Base-by-base conservation (phyloP, 35 echinoderm and acorn worm species). In the Holothuria glaberrima region DNA sequence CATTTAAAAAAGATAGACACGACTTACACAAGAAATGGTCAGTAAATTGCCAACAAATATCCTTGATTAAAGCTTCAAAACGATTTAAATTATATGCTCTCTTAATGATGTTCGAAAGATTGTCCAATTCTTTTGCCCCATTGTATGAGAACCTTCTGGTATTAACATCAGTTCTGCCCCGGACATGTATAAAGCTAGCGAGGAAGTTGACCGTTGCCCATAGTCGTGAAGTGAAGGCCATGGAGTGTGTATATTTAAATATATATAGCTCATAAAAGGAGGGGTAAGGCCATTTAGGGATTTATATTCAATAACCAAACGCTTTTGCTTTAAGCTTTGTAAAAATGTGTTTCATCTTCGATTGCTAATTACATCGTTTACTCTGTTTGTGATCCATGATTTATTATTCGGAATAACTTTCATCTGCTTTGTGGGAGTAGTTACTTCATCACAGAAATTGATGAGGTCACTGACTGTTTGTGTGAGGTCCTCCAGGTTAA, bases 131-230 rank as follows among this genome's bases (percentile, higher is more conserved):
- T 70, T 70, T 70, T 70, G 26, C 67, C 18, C 19, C 67, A 0
- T 29, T 70, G 32, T 32, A 70, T 29, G 67, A 70, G 10, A 70
- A 32, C 67, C 67, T 19, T 70, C 25, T 70, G 20, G 13, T 70
- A 29, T 70, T 32, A 70, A 70, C 26, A n/a, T 70, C 19, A 27
- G 67, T 70, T 70, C 67, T 70, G 19, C 67, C 67, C 67, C 67
- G 26, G 19, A 70, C 16, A 30, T 70, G 16, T 29, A 70, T 29
- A 70, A 30, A 14, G n/a, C n/a, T n/a, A n/a, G n/a, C n/a, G n/a
- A n/a, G n/a, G n/a, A n/a, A n/a, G n/a, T n/a, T n/a, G n/a, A 29
- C 16, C 24, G 24, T n/a, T 29, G 67, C 5, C 26, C 19, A 13
- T 70, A 29, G 67, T 29, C 67, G 24, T 19, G 26, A 70, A 9